Evolutionary conservation across 2,888 invertebrate species (phyloP), one percentile per base, ranked within the genome.

Genomic region (Epirrhoe tristata): DNA sequence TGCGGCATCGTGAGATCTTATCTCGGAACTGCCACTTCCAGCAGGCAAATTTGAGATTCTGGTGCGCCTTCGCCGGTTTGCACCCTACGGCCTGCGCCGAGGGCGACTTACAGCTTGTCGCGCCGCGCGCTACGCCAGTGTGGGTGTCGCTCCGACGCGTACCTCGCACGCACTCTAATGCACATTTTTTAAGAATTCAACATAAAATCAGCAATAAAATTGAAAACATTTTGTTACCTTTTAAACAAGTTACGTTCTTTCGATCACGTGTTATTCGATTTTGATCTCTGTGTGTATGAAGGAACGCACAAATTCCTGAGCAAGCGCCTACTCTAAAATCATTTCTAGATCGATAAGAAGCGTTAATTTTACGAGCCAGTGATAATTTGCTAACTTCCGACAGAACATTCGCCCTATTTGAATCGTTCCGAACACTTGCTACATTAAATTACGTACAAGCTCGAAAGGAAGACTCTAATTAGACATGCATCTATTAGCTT

Each of bases 331-430:
- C 80, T 84, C 77, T 78, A 83, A 90, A 90, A 92, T 92, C 88
- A 92, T 91, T 89, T 90, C 85, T 88, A 84, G 86, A 87, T 89
- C 91, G 93, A 93, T 93, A 93, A 92, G 91, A 88, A 89, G 91
- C 90, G 93, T 93, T 93, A 93, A 93, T 93, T 93, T 93, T 93
- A 93, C 93, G 93, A 93, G 85, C 86, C 89, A 91, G 91, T 91
- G 93, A 93, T 93, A 93, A 93, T 93, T 93, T 93, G 93, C 91
- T 89, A 92, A 93, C 93, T 93, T 93, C 93, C 93, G 93, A 92
- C 92, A 87, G 89, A 87, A 82, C 64, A 73, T 73, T 88, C 88
- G 87, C 91, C 90, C 91, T 92, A 93, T 88, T 89, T 82, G 89
- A 87, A 86, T 86, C 86, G 90, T 91, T 91, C 88, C 87, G 84